phyloP scores from a whole-genome alignment of 2,113 vertebrate genomes.

The Gallinago undulata region DNA sequence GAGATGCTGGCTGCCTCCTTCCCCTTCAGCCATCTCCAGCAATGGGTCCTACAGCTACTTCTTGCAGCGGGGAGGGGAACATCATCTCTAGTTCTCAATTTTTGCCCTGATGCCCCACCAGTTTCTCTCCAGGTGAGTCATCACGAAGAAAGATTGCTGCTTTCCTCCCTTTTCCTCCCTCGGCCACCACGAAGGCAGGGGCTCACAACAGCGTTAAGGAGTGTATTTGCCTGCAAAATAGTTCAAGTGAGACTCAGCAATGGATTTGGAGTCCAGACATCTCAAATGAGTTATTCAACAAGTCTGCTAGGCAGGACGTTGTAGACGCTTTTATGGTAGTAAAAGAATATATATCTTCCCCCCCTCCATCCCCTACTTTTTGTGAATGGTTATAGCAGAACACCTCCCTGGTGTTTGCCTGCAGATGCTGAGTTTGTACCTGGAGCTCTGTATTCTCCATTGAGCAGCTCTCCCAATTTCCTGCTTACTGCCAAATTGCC shows the following conservation, averaged over 20 bases:
- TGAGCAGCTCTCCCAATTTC: not conserved
- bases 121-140: not conserved
- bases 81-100: not conserved
- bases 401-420: not conserved
- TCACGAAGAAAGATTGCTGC: not conserved
- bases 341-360: not conserved
- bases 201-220: not conserved
- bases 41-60: fast-evolving
- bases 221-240: not conserved
- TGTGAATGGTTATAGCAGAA: not conserved
- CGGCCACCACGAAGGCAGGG: fast-evolving
- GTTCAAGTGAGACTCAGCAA: not conserved
- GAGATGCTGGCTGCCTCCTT: not conserved
- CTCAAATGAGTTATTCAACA: not conserved
- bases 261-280: not conserved
- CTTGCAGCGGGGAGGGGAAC: not conserved
- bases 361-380: not conserved
- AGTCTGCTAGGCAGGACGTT: not conserved
- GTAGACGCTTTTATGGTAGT: not conserved
- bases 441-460: not conserved
- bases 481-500: not conserved
- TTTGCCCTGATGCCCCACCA: not conserved
- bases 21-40: not conserved
- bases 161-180: not conserved
- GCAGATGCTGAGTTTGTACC: not conserved